phyloP scores from a whole-genome alignment of 2,797 vertebrate species.

The Phaenicophaeus curvirostris region DNA sequence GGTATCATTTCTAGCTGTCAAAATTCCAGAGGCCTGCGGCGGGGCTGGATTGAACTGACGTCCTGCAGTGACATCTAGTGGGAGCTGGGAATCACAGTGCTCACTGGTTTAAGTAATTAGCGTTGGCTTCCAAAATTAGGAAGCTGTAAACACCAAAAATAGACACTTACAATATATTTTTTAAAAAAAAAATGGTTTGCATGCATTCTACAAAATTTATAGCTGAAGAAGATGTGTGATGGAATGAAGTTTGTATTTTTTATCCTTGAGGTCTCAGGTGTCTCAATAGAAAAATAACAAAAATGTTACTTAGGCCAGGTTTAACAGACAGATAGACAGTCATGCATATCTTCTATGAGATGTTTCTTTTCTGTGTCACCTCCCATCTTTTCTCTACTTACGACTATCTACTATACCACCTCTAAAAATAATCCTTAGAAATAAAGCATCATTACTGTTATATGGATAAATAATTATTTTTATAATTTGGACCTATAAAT shows the following conservation, averaged over 20 bases:
- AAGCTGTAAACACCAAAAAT: not conserved
- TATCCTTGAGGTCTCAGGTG: not conserved
- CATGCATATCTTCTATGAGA: not conserved
- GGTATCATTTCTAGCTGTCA: constrained; percentile 72
- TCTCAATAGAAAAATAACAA: not conserved
- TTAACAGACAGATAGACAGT: not conserved
- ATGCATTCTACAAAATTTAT: constrained; percentile 24
- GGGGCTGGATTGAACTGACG: not conserved
- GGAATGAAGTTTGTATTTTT: constrained; percentile 7
- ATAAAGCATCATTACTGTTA: not conserved
- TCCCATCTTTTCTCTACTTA: not conserved
- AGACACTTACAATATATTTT: not conserved
- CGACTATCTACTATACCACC: not conserved
- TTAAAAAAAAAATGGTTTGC: not conserved
- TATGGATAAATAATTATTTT: not conserved
- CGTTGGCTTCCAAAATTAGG: not conserved
- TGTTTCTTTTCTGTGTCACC: not conserved
- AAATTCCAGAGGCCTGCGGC: constrained; percentile 55
- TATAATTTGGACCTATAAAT: not conserved
- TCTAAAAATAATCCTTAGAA: not conserved
- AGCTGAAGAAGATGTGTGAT: not conserved
- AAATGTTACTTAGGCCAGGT: not conserved
- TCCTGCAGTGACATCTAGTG: constrained; percentile 79
- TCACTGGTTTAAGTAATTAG: not conserved
- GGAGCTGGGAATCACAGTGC: not conserved